These are phyloP conservation scores for Incurvaria masculella DNA, from an alignment of 2,888 invertebrate genomes.

Conservation along the genomic window DNA sequence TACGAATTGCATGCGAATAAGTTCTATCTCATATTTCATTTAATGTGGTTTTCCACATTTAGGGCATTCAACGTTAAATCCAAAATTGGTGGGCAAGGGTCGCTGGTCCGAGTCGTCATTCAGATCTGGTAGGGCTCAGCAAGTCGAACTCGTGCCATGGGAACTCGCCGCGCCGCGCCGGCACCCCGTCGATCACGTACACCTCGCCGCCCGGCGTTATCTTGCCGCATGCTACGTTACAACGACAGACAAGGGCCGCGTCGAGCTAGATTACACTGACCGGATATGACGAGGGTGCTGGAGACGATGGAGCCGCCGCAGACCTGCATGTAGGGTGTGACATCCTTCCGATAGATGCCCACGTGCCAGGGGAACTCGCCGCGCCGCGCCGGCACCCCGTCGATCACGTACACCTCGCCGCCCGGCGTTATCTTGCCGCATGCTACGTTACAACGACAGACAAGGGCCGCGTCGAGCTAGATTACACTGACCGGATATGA, in stretches of 20 bases:
- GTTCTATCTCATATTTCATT: too few relatives aligned
- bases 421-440: slow-evolving; percentile 27
- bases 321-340: slow-evolving; percentile 39
- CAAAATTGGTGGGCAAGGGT: too few relatives aligned
- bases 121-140: too few relatives aligned
- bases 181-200: slow-evolving; percentile 34
- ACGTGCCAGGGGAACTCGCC: slow-evolving; percentile 56
- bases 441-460: too few relatives aligned
- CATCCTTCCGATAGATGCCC: slow-evolving; percentile 41
- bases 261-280: too few relatives aligned
- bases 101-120: too few relatives aligned
- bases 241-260: too few relatives aligned
- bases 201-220: slow-evolving; percentile 24
- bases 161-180: slow-evolving; percentile 29
- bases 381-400: slow-evolving; percentile 28
- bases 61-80: too few relatives aligned
- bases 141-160: slow-evolving; percentile 65
- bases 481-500: slow-evolving; percentile 30
- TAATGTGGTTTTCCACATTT: too few relatives aligned
- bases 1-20: too few relatives aligned
- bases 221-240: slow-evolving; percentile 30
- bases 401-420: slow-evolving; percentile 32
- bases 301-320: slow-evolving; percentile 55
- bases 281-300: slow-evolving; percentile 28
- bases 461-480: too few relatives aligned